Percentiles rank a stretch among this genome's conserved stretches.
These are phyloP conservation scores for Bombus balteatus DNA, from an alignment of 1,140 invertebrate species.

Conservation along the genomic window DNA sequence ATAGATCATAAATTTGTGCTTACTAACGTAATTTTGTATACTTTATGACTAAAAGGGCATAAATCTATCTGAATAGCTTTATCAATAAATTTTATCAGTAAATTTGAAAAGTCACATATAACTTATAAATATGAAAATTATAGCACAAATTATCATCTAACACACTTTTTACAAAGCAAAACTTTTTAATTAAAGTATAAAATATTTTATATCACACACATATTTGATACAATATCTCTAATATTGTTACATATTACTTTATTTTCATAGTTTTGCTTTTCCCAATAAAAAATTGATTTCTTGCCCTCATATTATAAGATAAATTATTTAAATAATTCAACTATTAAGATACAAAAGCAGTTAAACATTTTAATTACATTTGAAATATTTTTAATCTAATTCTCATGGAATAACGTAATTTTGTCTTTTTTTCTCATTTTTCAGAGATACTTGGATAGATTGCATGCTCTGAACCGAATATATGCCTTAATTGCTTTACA, in stretches of 20 bases:
- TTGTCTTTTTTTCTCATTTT: constrained; percentile 67
- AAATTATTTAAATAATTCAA: background rate
- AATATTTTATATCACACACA: background rate
- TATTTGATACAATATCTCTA: background rate
- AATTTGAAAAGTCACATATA: constrained; percentile 3
- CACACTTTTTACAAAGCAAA: constrained; percentile 38
- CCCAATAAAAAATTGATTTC: background rate
- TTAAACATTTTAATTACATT: constrained; percentile 4
- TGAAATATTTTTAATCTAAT: background rate
- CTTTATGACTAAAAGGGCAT: background rate
- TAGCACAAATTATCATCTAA: constrained; percentile 30
- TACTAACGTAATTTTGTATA: background rate
- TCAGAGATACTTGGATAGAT: constrained; percentile 78
- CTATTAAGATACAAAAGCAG: background rate
- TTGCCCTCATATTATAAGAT: background rate
- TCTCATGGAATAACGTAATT: constrained; percentile 2
- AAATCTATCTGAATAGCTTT: constrained; percentile 19
- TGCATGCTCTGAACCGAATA: constrained; percentile 75
- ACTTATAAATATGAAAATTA: constrained; percentile 30
- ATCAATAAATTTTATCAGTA: background rate
- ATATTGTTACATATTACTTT: background rate
- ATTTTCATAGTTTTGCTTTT: background rate
- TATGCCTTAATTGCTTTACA: constrained; percentile 73
- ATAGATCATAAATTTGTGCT: constrained; percentile 16
- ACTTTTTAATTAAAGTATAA: constrained; percentile 25